phyloP scores from a whole-genome alignment of 2,888 invertebrate species.

The Volucella zonaria region DNA sequence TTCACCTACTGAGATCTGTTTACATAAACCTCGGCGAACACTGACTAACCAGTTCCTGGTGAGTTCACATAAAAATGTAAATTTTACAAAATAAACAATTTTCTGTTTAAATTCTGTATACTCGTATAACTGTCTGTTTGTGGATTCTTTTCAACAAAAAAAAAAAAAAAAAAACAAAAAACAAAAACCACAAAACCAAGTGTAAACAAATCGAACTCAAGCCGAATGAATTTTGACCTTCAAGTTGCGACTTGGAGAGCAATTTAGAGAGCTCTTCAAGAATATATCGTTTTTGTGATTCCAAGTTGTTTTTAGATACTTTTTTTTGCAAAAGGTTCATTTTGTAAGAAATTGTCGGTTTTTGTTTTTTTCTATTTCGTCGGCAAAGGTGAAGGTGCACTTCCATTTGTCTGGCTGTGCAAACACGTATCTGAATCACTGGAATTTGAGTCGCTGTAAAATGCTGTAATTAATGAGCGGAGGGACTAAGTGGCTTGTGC shows the following conservation, averaged over 20 bases:
- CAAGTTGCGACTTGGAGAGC: not conserved
- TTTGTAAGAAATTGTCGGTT: no score
- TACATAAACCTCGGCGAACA: not conserved
- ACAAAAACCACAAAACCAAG: not conserved
- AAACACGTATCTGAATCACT: no score
- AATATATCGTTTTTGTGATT: not conserved
- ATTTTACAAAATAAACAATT: not conserved
- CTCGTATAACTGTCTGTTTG: not conserved
- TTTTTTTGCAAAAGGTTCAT: no score
- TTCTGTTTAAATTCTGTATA: not conserved
- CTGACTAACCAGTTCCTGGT: conserved; percentile 5
- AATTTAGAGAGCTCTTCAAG: not conserved
- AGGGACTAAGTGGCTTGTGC: no score
- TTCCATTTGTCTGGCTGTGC: no score
- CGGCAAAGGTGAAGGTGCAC: no score
- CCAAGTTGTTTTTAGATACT: no score
- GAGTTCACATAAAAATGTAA: not conserved
- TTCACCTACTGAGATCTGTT: no score
- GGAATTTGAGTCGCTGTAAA: no score
- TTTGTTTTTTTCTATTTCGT: no score
- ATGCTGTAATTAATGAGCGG: no score
- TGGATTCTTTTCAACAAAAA: not conserved
- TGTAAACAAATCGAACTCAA: conserved; percentile 17
- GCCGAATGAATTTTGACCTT: conserved; percentile 9
- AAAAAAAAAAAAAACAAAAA: conserved; percentile 4